Evolutionary conservation across 2,797 vertebrate genomes (phyloP).

Genomic region (Urosaurus nigricauda): DNA sequence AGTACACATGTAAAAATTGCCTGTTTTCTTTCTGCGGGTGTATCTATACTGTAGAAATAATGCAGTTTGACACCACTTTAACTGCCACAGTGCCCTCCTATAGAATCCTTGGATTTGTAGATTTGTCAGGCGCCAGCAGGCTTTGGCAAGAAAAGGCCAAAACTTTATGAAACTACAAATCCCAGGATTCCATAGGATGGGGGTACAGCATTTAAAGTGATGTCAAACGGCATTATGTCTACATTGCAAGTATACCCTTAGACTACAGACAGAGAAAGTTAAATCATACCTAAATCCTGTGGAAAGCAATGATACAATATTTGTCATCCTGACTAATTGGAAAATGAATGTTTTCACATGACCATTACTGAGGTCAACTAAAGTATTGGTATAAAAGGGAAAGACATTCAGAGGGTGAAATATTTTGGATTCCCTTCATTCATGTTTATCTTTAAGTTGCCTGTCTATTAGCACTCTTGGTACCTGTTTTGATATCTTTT

Average conservation of each 20-base stretch:
- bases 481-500: background rate
- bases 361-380: no score
- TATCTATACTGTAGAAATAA: no score
- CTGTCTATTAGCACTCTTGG: background rate
- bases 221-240: no score
- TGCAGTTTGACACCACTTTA: no score
- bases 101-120: no score
- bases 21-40: background rate
- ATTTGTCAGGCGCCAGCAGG: no score
- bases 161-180: no score
- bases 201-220: no score
- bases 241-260: background rate
- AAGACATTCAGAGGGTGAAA: background rate
- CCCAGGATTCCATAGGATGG: no score
- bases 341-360: background rate
- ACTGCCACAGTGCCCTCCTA: no score
- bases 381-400: background rate
- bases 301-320: background rate
- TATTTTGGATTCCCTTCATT: no score
- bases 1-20: background rate
- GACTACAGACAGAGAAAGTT: background rate
- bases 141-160: no score
- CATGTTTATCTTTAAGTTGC: background rate
- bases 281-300: background rate
- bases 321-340: background rate